A percentile compares a stretch with the other conserved stretches of the same genome.
Conservation (phyloP, 2,113 vertebrate genomes). For the Chamaetylas fuelleborni region DNA sequence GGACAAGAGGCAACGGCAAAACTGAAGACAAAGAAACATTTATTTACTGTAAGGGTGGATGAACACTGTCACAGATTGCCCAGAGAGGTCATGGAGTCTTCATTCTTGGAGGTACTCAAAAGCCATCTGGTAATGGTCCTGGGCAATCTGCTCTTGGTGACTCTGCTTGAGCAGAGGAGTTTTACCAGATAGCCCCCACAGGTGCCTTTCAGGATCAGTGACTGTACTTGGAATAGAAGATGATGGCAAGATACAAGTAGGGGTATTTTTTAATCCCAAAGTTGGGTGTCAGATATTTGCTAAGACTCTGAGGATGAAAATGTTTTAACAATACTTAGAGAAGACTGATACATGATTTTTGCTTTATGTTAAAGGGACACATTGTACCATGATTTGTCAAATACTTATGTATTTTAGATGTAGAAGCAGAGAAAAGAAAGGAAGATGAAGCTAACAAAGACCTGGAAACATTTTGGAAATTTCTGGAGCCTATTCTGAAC, state of each 20-base stretch:
- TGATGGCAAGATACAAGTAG: neutral
- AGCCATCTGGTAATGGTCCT: neutral
- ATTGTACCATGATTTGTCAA: neutral
- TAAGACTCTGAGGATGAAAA: neutral
- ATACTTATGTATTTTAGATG: slow-evolving; percentile 12
- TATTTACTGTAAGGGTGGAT: neutral
- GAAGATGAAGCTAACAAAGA: slow-evolving; percentile 51
- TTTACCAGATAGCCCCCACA: neutral
- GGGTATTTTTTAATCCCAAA: neutral
- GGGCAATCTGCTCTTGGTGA: neutral
- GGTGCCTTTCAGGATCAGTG: neutral
- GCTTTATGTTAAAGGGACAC: neutral
- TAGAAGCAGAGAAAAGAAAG: slow-evolving; percentile 64
- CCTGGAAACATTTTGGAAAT: slow-evolving; percentile 85
- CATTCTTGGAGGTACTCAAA: neutral
- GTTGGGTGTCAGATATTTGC: neutral
- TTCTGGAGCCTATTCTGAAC: slow-evolving; percentile 81
- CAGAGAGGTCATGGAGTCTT: neutral
- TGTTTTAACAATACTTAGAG: neutral
- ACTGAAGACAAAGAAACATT: neutral
- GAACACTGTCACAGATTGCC: neutral
- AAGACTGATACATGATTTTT: neutral
- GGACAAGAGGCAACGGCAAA: neutral
- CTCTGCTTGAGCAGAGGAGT: neutral
- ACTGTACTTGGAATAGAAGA: neutral